Base-by-base conservation (phyloP, 2,888 invertebrate genomes). In the Eueremaeus valkanovi region DNA sequence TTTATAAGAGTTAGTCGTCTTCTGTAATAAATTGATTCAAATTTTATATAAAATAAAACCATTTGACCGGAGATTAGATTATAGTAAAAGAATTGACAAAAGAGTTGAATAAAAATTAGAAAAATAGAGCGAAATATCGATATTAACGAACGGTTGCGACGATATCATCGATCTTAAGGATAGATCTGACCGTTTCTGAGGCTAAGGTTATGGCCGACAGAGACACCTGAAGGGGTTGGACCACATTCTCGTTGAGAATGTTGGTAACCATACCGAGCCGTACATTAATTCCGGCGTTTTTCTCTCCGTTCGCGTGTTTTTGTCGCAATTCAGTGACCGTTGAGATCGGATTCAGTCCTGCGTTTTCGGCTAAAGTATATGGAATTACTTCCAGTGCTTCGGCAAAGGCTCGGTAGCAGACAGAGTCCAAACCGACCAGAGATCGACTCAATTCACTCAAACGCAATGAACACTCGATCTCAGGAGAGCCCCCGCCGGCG, bases 111-210 rank as follows among this genome's bases (percentile, higher is more conserved):
- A 40, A 40, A 40, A 40, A 40, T 40, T 40, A 40, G 8, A 11
- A 6, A 40, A 40, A 40, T 9, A 40, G 11, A 40, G 8, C 40
- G 11, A 6, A 40, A 66, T 33, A 40, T 77, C 74, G n/a, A n/a
- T n/a, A n/a, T n/a, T n/a, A 78, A n/a, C 78, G 78, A 55, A 78
- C 66, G 66, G 76, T 76, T 87, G 90, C 89, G 81, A 98, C 95
- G 84, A 99, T 97, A 85, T 99, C 99, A 85, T 99, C 99, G 82
- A 99, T 99, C 87, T 99, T 99, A 83, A 99, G 88, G 85, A 99
- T 97, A 81, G 95, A 93, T 81, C 97, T 89, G 78, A 98, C 93
- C 73, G 97, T 97, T 87, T 99, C 99, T 0, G 98, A 91, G 78
- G 99, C 92, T 81, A 99, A 88, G 75, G 90, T 93, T 80, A 99